These are phyloP conservation scores for Rhinella marina DNA, from an alignment of 2,797 vertebrate species.

Conservation along the genomic window DNA sequence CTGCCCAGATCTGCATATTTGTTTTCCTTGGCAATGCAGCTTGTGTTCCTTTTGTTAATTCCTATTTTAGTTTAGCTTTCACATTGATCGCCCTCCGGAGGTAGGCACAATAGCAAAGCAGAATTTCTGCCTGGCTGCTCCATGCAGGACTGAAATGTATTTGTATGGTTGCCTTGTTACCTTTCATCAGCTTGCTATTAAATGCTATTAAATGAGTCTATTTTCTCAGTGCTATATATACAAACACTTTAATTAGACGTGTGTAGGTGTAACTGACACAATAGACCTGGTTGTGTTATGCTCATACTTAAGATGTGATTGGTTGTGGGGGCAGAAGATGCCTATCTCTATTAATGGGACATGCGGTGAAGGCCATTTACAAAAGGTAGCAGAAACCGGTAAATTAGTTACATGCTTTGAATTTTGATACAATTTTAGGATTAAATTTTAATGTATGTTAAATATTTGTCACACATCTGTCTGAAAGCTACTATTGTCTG, in stretches of 20 bases:
- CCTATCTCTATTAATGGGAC: not conserved
- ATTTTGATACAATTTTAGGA: too few species aligned
- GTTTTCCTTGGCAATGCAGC: slow-evolving; percentile 17
- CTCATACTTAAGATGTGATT: not conserved
- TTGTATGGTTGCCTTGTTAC: slow-evolving; percentile 32
- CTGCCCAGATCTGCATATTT: slow-evolving; percentile 37
- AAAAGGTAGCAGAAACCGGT: not conserved
- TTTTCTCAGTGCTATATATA: slow-evolving; percentile 31
- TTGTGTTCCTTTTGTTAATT: slow-evolving; percentile 34
- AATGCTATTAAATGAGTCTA: slow-evolving; percentile 32
- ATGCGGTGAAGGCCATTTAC: not conserved
- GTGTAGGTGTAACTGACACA: slow-evolving; percentile 44
- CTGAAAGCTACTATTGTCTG: too few species aligned
- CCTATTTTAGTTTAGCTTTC: slow-evolving; percentile 32
- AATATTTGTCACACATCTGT: too few species aligned
- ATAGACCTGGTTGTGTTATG: slow-evolving; percentile 20
- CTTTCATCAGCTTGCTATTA: slow-evolving; percentile 30
- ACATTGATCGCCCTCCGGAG: slow-evolving; percentile 36
- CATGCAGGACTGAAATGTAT: slow-evolving; percentile 8
- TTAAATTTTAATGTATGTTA: too few species aligned
- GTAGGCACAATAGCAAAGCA: slow-evolving; percentile 34
- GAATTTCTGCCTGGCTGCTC: slow-evolving; percentile 37
- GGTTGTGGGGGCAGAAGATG: slow-evolving; percentile 2
- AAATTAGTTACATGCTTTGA: not conserved
- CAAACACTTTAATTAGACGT: slow-evolving; percentile 40